A percentile compares a stretch with the other conserved stretches of the same genome.
These are phyloP conservation scores for Drosophila kambysellisi DNA, from an alignment of 2,888 invertebrate genomes.

Conservation along the genomic window DNA sequence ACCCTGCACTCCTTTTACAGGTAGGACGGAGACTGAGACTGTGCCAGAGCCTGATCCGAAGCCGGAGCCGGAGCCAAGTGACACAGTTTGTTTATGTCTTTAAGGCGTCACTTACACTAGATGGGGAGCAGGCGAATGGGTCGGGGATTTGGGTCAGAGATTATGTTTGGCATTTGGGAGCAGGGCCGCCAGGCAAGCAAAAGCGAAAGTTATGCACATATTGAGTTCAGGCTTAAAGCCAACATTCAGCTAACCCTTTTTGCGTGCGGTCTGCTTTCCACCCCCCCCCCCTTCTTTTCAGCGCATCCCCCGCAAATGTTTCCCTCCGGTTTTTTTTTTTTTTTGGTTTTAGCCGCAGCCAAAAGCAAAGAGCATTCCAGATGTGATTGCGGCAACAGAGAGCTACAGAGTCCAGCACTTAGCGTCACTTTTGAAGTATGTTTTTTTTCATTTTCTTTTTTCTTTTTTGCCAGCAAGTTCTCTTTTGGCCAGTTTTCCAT, in stretches of 20 bases:
- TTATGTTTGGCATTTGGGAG: conserved; percentile 58
- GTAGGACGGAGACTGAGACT: conserved; percentile 5
- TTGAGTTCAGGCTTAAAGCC: conserved; percentile 66
- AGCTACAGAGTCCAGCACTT: conserved; percentile 34
- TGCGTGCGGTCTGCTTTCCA: conserved; percentile 1
- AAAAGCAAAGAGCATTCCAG: conserved; percentile 68
- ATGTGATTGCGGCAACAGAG: conserved; percentile 53
- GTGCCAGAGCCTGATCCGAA: neutral
- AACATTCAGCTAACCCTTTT: conserved; percentile 42
- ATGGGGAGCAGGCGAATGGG: neutral
- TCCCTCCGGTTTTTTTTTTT: neutral
- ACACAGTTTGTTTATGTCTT: conserved; percentile 76
- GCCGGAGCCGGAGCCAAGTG: conserved; percentile 45
- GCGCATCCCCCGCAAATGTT: neutral
- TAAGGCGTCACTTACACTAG: conserved; percentile 54
- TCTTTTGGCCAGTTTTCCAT: conserved; percentile 35
- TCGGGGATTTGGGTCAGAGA: conserved; percentile 75
- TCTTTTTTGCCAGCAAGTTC: conserved; percentile 59
- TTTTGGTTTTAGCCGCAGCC: conserved; percentile 37
- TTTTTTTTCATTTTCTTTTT: conserved; percentile 33
- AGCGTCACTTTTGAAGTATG: conserved; percentile 48
- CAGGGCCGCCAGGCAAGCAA: conserved; percentile 41
- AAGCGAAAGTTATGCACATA: conserved; percentile 75
- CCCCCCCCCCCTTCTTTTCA: conserved; percentile 4
- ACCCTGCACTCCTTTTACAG: conserved; percentile 3